These are phyloP conservation scores for Sinosuthora webbiana DNA, from an alignment of 2,113 vertebrate species.

Conservation along the genomic window DNA sequence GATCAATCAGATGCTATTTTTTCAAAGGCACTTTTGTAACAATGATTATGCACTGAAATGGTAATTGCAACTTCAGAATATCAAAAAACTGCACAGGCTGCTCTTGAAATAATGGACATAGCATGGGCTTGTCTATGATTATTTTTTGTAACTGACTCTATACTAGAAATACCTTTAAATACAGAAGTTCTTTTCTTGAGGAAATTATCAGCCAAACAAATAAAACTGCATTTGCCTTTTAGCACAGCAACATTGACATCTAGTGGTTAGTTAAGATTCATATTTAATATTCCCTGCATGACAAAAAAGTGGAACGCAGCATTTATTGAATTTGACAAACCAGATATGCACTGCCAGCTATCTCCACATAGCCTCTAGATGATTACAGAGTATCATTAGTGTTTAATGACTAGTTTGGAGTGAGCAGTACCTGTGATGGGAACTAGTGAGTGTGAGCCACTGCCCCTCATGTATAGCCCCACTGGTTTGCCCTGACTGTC, in stretches of 20 bases:
- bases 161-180: background rate
- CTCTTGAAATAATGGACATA: background rate
- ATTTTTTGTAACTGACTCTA: background rate
- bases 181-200: background rate
- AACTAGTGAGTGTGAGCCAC: background rate
- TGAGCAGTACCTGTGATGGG: background rate
- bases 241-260: constrained; percentile 49
- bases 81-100: background rate
- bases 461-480: background rate
- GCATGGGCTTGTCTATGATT: background rate
- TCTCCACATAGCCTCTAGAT: background rate
- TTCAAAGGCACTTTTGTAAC: background rate
- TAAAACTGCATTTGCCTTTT: background rate
- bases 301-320: background rate
- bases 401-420: background rate
- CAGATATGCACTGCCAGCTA: background rate
- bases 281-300: background rate
- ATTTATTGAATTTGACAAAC: background rate
- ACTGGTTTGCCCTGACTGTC: background rate
- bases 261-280: constrained; percentile 23
- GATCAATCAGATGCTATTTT: background rate
- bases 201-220: constrained; percentile 51
- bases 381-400: background rate
- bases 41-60: background rate
- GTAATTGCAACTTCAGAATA: background rate